Conservation (phyloP, 2,888 invertebrate genomes). For the Theodoxus fluviatilis region DNA sequence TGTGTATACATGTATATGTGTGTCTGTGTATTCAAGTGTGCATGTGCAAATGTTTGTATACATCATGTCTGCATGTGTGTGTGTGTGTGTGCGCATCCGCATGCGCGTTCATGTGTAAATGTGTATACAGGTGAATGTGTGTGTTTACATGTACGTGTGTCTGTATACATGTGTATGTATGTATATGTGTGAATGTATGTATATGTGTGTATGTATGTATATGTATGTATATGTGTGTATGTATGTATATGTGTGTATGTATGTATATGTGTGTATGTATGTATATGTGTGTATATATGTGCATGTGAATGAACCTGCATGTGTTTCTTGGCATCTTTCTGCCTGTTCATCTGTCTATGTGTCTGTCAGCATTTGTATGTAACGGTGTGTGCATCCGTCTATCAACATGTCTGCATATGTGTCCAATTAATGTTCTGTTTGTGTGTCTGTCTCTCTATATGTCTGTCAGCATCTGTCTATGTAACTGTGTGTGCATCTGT, state of each 20-base stretch:
- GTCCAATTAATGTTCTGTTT: too few species aligned
- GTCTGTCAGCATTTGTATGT: too few species aligned
- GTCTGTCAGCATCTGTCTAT: too few species aligned
- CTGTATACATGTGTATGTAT: slow-evolving; percentile 6
- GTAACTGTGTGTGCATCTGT: too few species aligned
- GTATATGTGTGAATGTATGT: slow-evolving; percentile 14
- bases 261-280: slow-evolving; percentile 12
- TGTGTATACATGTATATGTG: background rate
- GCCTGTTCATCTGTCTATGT: background rate
- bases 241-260: background rate
- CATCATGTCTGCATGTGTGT: background rate
- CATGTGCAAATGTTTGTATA: slow-evolving; percentile 1
- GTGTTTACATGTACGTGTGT: background rate
- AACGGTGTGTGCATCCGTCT: too few species aligned
- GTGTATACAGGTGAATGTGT: background rate
- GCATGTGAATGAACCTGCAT: background rate
- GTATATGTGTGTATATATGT: background rate
- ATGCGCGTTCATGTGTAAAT: background rate
- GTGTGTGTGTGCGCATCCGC: slow-evolving; percentile 7
- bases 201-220: slow-evolving; percentile 19
- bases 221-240: background rate
- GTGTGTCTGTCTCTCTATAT: too few species aligned
- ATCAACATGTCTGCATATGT: too few species aligned
- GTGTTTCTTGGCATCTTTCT: background rate
- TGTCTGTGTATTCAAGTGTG: background rate